These are phyloP conservation scores for Sebastes alutus DNA, from an alignment of 2,797 vertebrate genomes.

Conservation along the genomic window DNA sequence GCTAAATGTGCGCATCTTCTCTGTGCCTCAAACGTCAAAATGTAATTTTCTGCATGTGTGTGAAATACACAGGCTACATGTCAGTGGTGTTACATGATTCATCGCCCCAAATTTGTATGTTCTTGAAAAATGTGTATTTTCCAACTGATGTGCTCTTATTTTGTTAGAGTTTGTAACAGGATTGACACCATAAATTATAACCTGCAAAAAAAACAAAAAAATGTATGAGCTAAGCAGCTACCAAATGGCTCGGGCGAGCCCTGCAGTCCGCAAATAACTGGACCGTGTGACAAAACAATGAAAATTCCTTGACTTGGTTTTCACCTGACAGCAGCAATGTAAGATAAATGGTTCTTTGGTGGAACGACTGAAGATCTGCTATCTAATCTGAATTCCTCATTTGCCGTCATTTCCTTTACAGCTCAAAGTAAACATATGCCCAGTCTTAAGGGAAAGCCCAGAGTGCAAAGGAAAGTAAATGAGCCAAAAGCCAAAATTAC, in stretches of 20 bases:
- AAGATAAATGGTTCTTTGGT: constrained; percentile 11
- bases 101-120: neutral
- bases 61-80: neutral
- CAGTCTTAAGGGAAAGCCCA: neutral
- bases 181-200: neutral
- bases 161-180: neutral
- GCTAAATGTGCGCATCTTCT: neutral
- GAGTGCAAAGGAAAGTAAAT: neutral
- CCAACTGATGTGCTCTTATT: neutral
- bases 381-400: constrained; percentile 37
- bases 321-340: constrained; percentile 19
- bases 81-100: neutral
- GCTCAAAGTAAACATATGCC: constrained; percentile 20
- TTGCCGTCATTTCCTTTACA: constrained; percentile 25
- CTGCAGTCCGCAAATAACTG: neutral
- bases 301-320: neutral
- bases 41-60: neutral
- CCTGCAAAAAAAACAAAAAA: neutral
- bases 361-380: constrained; percentile 11
- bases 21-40: neutral
- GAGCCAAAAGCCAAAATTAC: neutral
- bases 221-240: neutral
- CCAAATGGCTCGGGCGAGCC: neutral
- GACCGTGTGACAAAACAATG: constrained; percentile 2
- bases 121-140: neutral